phyloP scores from a whole-genome alignment of 2,888 invertebrate genomes.

The Dexiosoma caninum region DNA sequence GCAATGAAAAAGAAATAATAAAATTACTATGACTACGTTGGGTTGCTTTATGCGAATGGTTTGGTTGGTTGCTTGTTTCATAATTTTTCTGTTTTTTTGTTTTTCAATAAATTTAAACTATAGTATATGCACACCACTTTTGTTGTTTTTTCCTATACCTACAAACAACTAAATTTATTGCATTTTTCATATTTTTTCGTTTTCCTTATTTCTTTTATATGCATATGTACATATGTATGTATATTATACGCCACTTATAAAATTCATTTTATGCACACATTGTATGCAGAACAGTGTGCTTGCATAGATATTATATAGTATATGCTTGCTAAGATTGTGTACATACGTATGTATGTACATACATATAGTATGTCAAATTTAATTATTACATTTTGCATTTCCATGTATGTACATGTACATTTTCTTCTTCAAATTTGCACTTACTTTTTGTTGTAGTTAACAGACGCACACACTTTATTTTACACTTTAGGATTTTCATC shows the following conservation, averaged over 20 bases:
- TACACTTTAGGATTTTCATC: conserved; percentile 2
- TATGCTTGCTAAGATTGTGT: too few relatives aligned
- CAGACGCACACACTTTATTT: conserved; percentile 2
- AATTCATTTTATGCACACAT: not conserved
- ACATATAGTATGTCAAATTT: not conserved
- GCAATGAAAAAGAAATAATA: conserved; percentile 19
- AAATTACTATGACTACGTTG: conserved; percentile 49
- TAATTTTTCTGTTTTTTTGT: conserved; percentile 23
- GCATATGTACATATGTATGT: not conserved
- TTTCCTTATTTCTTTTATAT: conserved; percentile 24
- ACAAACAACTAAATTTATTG: conserved; percentile 19
- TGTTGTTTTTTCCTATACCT: conserved; percentile 3
- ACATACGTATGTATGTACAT: not conserved
- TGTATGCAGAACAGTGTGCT: not conserved
- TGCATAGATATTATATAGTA: too few relatives aligned
- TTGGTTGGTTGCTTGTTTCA: conserved; percentile 13
- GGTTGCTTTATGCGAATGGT: conserved; percentile 34
- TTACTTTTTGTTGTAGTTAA: conserved; percentile 48
- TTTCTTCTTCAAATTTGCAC: conserved; percentile 32
- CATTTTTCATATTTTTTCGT: conserved; percentile 38
- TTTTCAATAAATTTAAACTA: conserved; percentile 32
- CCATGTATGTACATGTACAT: too few relatives aligned
- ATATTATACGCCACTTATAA: not conserved
- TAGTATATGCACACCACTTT: conserved; percentile 4
- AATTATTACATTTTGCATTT: not conserved